Evolutionary conservation across 2,113 vertebrate genomes (phyloP).

Genomic region (Lepisosteus osseus): DNA sequence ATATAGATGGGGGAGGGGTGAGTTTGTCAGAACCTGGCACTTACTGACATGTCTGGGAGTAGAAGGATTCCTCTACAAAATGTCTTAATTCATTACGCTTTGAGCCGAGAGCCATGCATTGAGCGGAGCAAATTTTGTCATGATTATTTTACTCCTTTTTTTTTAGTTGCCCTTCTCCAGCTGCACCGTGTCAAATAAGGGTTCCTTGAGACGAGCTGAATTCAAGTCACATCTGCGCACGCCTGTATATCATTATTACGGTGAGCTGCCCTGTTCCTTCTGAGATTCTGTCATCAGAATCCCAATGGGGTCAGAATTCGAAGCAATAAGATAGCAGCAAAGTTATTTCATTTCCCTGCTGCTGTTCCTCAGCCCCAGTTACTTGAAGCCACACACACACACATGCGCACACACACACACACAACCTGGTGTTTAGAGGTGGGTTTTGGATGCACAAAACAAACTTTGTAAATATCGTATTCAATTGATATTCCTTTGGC

Average conservation of each 20-base stretch:
- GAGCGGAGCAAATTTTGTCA: not conserved
- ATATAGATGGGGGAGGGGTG: not conserved
- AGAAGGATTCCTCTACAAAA: not conserved
- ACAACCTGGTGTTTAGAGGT: not conserved
- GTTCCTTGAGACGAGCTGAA: not conserved
- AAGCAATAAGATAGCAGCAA: conserved; percentile 25
- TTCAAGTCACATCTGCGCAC: conserved; percentile 5
- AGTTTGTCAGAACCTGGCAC: not conserved
- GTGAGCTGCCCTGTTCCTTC: conserved; percentile 12
- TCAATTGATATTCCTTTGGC: too few species aligned
- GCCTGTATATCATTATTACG: conserved; percentile 20
- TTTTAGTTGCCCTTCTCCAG: not conserved
- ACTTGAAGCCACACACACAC: not conserved
- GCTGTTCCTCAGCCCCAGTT: not conserved
- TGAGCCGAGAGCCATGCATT: not conserved
- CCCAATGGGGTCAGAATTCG: conserved; percentile 27
- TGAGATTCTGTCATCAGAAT: conserved; percentile 28
- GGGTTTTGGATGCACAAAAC: too few species aligned
- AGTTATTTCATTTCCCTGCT: not conserved
- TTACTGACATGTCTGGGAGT: not conserved
- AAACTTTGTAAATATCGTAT: too few species aligned
- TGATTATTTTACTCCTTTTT: not conserved
- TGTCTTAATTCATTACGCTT: not conserved
- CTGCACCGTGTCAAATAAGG: not conserved
- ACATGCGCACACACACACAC: not conserved